Base-by-base conservation (phyloP, 1,140 invertebrate genomes). In the Platyura marginata region DNA sequence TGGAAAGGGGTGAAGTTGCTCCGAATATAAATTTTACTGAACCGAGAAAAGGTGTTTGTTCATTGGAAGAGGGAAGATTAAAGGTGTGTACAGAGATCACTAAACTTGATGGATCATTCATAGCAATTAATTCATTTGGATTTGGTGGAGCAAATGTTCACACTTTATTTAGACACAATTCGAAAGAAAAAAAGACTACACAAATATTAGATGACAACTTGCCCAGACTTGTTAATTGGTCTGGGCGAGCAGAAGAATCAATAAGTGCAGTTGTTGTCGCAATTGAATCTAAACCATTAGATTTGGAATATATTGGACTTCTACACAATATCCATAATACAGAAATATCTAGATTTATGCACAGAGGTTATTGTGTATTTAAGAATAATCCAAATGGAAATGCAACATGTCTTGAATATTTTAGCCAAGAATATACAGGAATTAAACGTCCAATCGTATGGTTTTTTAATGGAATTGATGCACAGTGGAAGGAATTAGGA, bases 391-490 rank as follows among this genome's bases (percentile, higher is more conserved):
- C 51, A 59, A 40, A 67, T 62, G 42, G 57, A 61, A 72, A 46
- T 46, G 48, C 60, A 2, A 58, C 66, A 2, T 48, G 59, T 0
- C 29, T 66, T 8, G 51, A 56, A 1, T 62, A 59, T 42, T 65
- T 70, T 33, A 61, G 72, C 6, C 61, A 72, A 38, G 69, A 74
- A 54, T 77, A 69, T 54, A 59, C 67, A 0, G 75, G 71, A 1
- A 63, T 70, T 5, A 66, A 67, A 43, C 74, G 47, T 10, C 82
- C 85, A 16, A 64, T 94, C 1, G 90, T 85, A 70, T 89, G 82
- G 62, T 74, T 93, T 10, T 95, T 89, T 63, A 81, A 86, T 46
- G 88, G 88, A 40, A 88, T 94, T 82, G 87, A 87, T 3, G 80
- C 79, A 1, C 86, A 93, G 52, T 93, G 88, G 87, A 55, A 71